A percentile compares a stretch with the other conserved stretches of the same genome.
phyloP scores from a whole-genome alignment of 1,140 invertebrate genomes.

The Heliconius congener region DNA sequence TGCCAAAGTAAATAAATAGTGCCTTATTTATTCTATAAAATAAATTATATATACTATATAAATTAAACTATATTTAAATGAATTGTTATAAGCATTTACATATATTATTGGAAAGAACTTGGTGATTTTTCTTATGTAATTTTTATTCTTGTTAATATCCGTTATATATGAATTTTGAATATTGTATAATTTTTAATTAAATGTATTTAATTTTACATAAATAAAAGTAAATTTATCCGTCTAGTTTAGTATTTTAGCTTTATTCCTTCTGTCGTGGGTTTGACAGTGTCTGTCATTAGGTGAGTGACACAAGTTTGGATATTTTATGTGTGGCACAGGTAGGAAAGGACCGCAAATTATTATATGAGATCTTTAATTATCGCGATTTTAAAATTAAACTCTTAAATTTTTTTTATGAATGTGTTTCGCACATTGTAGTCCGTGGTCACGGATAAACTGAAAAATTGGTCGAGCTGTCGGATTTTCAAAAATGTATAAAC shows the following conservation, averaged over 20 bases:
- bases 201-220: constrained; percentile 19
- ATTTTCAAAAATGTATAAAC: too few relatives aligned
- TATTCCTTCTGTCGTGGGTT: constrained; percentile 10
- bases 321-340: constrained; percentile 73
- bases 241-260: constrained; percentile 21
- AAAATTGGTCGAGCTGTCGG: too few relatives aligned
- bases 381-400: too few relatives aligned
- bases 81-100: constrained; percentile 3
- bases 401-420: too few relatives aligned
- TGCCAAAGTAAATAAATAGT: constrained; percentile 14
- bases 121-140: constrained; percentile 17
- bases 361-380: too few relatives aligned
- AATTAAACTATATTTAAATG: background rate
- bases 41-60: background rate
- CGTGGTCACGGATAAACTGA: too few relatives aligned
- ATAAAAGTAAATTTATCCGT: constrained; percentile 13
- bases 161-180: constrained; percentile 2
- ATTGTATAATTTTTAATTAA: background rate
- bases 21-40: background rate
- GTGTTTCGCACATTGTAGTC: too few relatives aligned
- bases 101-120: background rate
- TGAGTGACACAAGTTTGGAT: constrained; percentile 80
- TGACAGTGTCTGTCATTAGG: constrained; percentile 46
- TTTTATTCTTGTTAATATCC: constrained; percentile 2
- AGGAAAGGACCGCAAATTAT: constrained; percentile 61